phyloP scores from a whole-genome alignment of 2,113 vertebrate species.

The Ctenodactylus gundi region DNA sequence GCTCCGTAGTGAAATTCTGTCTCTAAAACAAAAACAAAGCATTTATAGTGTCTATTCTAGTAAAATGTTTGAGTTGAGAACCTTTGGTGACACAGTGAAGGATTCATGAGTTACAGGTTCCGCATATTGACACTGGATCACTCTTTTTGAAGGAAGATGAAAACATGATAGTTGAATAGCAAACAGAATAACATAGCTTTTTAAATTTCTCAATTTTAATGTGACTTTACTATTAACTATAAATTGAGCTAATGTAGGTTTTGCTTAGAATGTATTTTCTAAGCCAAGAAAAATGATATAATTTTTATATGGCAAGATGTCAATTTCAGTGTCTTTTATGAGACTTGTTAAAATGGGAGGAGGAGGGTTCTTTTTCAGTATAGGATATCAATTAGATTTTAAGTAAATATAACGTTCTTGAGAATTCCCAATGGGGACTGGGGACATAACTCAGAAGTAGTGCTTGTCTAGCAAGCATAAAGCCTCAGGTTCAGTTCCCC shows the following conservation, averaged over 20 bases:
- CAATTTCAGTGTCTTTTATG: conserved; percentile 14
- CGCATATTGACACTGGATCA: neutral
- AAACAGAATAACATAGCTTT: conserved; percentile 10
- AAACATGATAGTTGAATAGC: conserved; percentile 13
- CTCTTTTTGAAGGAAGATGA: conserved; percentile 32
- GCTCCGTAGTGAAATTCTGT: neutral
- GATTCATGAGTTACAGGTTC: neutral
- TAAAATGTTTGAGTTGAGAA: conserved; percentile 4
- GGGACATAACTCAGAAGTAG: neutral
- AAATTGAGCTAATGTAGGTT: conserved; percentile 51
- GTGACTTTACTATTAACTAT: conserved; percentile 40
- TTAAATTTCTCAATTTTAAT: conserved; percentile 42
- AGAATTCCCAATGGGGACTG: neutral
- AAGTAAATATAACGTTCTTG: conserved; percentile 25
- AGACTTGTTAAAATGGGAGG: neutral
- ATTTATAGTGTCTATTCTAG: neutral
- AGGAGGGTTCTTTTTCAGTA: neutral
- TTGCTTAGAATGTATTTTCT: conserved; percentile 59
- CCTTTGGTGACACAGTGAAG: neutral
- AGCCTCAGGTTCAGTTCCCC: too few species aligned
- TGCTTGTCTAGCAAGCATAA: neutral
- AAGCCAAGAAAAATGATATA: conserved; percentile 49
- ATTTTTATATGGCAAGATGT: neutral
- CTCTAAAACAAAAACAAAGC: neutral
- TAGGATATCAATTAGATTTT: conserved; percentile 27